phyloP scores from a whole-genome alignment of 1,140 invertebrate species.

The roundworm (Caenorhabditis elegans) region DNA sequence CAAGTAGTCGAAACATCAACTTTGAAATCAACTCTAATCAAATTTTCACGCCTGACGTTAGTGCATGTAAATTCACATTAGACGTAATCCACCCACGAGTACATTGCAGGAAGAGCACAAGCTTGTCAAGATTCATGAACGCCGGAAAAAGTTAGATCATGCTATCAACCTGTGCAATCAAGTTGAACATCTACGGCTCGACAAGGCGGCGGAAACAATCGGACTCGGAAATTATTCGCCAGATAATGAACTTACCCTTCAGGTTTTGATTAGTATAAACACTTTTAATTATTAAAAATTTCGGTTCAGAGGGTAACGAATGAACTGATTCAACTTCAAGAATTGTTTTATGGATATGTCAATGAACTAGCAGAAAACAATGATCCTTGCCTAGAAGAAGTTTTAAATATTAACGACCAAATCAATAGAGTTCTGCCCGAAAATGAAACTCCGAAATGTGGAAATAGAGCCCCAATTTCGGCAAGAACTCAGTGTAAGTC shows the following conservation, averaged over 20 bases:
- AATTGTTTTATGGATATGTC: not conserved
- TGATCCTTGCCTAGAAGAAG: conserved; percentile 20
- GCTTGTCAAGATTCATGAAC: not conserved
- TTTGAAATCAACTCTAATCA: too few relatives aligned
- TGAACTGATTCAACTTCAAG: not conserved
- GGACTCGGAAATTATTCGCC: not conserved
- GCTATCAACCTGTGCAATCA: not conserved
- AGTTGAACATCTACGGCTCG: not conserved
- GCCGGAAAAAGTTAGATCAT: not conserved
- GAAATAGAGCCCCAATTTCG: not conserved
- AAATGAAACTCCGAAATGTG: not conserved
- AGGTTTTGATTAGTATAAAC: not conserved
- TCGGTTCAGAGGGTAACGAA: not conserved
- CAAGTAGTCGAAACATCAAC: too few relatives aligned
- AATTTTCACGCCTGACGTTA: too few relatives aligned
- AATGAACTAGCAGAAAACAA: conserved; percentile 7
- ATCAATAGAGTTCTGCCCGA: not conserved
- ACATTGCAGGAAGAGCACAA: not conserved
- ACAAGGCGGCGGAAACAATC: not conserved
- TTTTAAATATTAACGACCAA: conserved; percentile 29
- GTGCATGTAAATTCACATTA: too few relatives aligned
- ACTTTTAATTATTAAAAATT: too few relatives aligned
- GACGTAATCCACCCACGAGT: too few relatives aligned
- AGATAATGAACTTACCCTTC: not conserved
- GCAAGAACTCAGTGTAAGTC: not conserved